Base-by-base conservation (phyloP, 2,888 invertebrate species). In the Acanthococcus lagerstroemiae region DNA sequence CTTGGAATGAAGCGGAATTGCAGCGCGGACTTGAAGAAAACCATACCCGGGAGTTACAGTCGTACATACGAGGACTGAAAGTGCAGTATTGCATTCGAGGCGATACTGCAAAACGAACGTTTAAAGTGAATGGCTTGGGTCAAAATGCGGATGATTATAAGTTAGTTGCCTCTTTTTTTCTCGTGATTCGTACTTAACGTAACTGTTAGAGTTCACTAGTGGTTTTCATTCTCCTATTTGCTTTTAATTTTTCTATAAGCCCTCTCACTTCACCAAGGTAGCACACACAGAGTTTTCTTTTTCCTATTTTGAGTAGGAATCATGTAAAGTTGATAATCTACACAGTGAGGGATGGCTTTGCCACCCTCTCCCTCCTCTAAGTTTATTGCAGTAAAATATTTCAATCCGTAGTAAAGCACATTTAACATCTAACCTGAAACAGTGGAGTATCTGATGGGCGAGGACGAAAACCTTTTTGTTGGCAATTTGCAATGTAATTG, bases 401-500 rank as follows among this genome's bases (percentile, higher is more conserved):
- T n/a, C n/a, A n/a, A n/a, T n/a, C n/a, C n/a, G n/a, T n/a, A n/a
- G n/a, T n/a, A n/a, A n/a, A n/a, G n/a, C n/a, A n/a, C n/a, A n/a
- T n/a, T n/a, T n/a, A n/a, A n/a, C n/a, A n/a, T n/a, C 78, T 78
- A 76, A 88, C 88, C 78, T 83, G 84, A 74, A 87, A 95, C 17
- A 95, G 77, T 2, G 90, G 87, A 52, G 91, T 90, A 72, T 92
- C 88, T 69, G 86, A 85, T 1, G 90, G 89, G 77, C 96, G 96
- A 0, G 95, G 93, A 79, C 96, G 96, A 79, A 96, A 96, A 37
- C 95, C 95, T 63, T 80, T 81, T 74, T 86, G 83, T 69, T 84
- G 81, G 74, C 96, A 96, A 74, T 84, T 86, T 2, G 90, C 85
- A 71, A 96, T 92, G 74, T 82, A 90, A 74, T 90, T 84, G 76